These are phyloP conservation scores for Miltochrista miniata DNA, from an alignment of 2,888 invertebrate genomes.

Conservation along the genomic window DNA sequence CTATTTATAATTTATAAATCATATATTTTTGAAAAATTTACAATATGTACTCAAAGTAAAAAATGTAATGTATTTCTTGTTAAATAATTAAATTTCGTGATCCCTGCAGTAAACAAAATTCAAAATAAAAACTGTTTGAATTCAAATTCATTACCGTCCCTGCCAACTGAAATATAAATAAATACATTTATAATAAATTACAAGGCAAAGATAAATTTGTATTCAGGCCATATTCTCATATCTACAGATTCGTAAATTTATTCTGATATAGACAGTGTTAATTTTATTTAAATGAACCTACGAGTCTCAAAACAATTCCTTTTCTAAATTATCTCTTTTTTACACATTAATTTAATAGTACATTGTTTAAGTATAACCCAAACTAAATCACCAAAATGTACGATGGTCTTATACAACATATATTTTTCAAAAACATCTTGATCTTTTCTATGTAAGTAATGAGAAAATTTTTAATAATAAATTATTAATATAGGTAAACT, in stretches of 20 bases:
- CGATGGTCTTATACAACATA: neutral
- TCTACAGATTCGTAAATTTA: too few species aligned
- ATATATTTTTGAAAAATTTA: constrained; percentile 72
- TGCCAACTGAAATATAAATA: constrained; percentile 22
- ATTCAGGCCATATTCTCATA: too few species aligned
- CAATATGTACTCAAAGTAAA: constrained; percentile 48
- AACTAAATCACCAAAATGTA: too few species aligned
- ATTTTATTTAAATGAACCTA: too few species aligned
- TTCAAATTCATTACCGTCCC: constrained; percentile 58
- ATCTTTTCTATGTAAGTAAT: neutral
- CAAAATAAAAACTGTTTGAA: too few species aligned
- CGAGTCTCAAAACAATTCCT: too few species aligned
- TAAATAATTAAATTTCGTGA: constrained; percentile 14
- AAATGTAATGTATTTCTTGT: too few species aligned
- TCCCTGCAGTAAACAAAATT: constrained; percentile 18
- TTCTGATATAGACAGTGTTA: too few species aligned
- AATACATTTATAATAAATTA: constrained; percentile 8
- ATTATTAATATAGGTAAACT: constrained; percentile 27
- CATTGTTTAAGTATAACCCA: too few species aligned
- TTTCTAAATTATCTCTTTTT: too few species aligned
- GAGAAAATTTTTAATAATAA: constrained; percentile 14
- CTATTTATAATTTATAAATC: constrained; percentile 45
- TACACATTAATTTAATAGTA: too few species aligned
- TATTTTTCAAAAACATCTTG: neutral
- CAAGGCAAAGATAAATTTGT: too few species aligned